phyloP scores from a whole-genome alignment of 1,140 invertebrate species.

The Rhopalosiphum maidis region DNA sequence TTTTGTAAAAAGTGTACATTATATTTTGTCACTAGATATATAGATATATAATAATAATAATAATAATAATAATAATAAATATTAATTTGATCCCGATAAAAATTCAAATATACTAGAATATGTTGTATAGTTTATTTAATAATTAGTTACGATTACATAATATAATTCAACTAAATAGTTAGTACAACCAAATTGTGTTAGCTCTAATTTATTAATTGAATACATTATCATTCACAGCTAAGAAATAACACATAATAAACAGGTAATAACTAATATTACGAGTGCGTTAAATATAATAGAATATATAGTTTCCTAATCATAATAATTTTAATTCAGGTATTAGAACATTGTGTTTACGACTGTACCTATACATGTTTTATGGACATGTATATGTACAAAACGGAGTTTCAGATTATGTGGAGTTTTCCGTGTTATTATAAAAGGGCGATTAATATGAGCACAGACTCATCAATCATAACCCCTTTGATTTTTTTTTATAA shows the following conservation, averaged over 20 bases:
- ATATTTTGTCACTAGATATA: not conserved
- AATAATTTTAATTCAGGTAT: not conserved
- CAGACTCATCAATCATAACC: not conserved
- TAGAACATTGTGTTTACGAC: not conserved
- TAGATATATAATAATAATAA: not conserved
- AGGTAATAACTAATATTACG: not conserved
- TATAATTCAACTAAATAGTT: not conserved
- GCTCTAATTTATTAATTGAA: not conserved
- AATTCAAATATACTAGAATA: conserved; percentile 5
- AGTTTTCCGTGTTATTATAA: not conserved
- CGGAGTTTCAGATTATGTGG: not conserved
- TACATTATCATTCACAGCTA: not conserved
- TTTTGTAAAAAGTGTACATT: not conserved
- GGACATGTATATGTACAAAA: not conserved
- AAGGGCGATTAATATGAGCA: not conserved
- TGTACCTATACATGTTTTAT: not conserved
- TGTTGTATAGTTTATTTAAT: not conserved
- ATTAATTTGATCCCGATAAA: conserved; percentile 7
- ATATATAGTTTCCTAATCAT: not conserved
- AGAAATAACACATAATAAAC: not conserved
- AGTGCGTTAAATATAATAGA: not conserved
- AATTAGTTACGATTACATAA: not conserved
- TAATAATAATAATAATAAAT: not conserved
- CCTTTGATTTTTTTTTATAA: not conserved
- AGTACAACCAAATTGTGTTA: not conserved